A percentile compares a stretch with the other conserved stretches of the same genome.
Conservation (phyloP, 1,140 invertebrate genomes). For the Telenomus remus region DNA sequence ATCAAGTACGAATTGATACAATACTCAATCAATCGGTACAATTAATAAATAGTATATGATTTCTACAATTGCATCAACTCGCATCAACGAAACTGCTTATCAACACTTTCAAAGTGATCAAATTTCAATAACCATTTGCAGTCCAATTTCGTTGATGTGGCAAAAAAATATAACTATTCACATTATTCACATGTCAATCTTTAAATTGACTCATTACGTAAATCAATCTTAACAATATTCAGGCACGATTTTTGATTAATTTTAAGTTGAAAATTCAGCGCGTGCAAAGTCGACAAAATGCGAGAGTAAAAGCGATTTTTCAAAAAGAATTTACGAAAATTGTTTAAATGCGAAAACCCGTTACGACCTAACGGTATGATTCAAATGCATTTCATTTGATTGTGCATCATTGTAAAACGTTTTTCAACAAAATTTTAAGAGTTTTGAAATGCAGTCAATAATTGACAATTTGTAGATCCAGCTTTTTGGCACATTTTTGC, state of each 20-base stretch:
- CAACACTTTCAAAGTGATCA: not conserved
- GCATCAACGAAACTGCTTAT: conserved; percentile 20
- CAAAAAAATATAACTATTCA: conserved; percentile 9
- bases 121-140: not conserved
- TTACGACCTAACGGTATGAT: too few species aligned
- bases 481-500: too few species aligned
- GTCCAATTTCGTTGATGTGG: conserved; percentile 11
- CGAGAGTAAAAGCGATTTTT: not conserved
- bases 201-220: not conserved
- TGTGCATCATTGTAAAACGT: too few species aligned
- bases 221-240: not conserved
- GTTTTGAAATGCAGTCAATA: too few species aligned
- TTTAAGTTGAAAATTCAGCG: not conserved
- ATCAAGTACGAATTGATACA: conserved; percentile 14
- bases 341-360: too few species aligned
- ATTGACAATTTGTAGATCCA: too few species aligned
- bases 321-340: too few species aligned
- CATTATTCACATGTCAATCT: conserved; percentile 19
- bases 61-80: conserved; percentile 51
- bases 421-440: too few species aligned
- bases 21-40: conserved; percentile 8
- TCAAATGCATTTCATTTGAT: too few species aligned
- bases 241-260: not conserved
- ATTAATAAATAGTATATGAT: conserved; percentile 55
- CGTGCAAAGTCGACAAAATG: not conserved